A percentile compares a stretch with the other conserved stretches of the same genome.
phyloP scores from a whole-genome alignment of 2,888 invertebrate species.

The Drosophila recens region DNA sequence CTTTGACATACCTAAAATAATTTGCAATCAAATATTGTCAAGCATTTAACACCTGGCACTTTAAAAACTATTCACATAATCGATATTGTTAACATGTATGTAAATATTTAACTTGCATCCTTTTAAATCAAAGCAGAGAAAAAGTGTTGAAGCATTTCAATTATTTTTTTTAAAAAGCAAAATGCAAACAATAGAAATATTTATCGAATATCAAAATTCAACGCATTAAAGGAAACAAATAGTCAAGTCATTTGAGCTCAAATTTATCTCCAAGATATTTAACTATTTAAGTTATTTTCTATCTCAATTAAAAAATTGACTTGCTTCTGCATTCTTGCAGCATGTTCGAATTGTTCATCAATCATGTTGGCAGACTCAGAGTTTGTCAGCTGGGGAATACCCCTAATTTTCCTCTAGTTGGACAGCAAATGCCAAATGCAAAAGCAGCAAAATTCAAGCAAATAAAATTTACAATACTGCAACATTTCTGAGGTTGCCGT shows the following conservation, averaged over 20 bases:
- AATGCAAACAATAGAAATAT: constrained; percentile 30
- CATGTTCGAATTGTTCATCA: constrained; percentile 58
- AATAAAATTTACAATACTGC: constrained; percentile 41
- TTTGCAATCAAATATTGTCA: constrained; percentile 9
- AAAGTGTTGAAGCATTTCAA: constrained; percentile 51
- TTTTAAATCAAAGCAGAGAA: not conserved
- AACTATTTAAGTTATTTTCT: constrained; percentile 34
- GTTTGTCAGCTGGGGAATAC: not conserved
- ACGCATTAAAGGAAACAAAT: constrained; percentile 31
- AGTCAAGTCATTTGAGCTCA: constrained; percentile 6
- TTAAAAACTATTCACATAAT: constrained; percentile 18
- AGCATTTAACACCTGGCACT: constrained; percentile 17
- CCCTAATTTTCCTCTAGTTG: not conserved
- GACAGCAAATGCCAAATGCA: constrained; percentile 30
- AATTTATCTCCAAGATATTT: constrained; percentile 11
- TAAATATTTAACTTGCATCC: constrained; percentile 42
- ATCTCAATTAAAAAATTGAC: constrained; percentile 45
- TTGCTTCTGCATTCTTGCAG: constrained; percentile 17
- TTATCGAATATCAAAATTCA: constrained; percentile 36
- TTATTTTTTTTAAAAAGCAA: constrained; percentile 25
- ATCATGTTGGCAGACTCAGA: constrained; percentile 44
- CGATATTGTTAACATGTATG: constrained; percentile 12
- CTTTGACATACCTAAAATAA: not conserved
- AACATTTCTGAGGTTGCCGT: constrained; percentile 48
- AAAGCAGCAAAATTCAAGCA: constrained; percentile 39